Evolutionary conservation across 2,797 vertebrate genomes (phyloP).

Genomic region (Acanthornis magna): DNA sequence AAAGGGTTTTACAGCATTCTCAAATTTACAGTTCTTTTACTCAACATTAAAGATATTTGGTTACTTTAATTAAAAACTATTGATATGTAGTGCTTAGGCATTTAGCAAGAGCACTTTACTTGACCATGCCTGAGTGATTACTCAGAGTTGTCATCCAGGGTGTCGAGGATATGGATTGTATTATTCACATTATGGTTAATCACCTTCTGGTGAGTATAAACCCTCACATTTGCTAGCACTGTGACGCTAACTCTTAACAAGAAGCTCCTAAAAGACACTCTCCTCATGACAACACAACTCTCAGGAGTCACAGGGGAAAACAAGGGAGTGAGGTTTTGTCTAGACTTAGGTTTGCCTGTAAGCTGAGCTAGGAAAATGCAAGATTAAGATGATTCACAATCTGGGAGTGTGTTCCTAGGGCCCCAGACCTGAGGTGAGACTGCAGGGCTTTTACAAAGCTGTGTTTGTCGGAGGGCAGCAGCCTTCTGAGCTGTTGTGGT

Average conservation of each 20-base stretch:
- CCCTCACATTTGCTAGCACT: background rate
- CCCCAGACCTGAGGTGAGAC: background rate
- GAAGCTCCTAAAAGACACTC: background rate
- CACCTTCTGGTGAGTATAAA: slow-evolving; percentile 8
- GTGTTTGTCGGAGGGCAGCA: background rate
- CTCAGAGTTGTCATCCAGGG: background rate
- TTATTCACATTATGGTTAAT: slow-evolving; percentile 28
- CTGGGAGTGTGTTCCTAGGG: accelerated
- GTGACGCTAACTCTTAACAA: background rate
- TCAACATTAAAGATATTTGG: slow-evolving; percentile 41
- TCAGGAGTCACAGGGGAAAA: background rate
- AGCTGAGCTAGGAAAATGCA: background rate
- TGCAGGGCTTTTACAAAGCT: background rate
- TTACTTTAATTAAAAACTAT: slow-evolving; percentile 38
- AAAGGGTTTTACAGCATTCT: background rate
- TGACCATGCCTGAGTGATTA: background rate
- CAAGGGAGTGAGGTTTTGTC: background rate
- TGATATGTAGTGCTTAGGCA: background rate
- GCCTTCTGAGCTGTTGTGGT: background rate
- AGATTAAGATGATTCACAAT: background rate
- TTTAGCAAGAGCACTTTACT: slow-evolving; percentile 8
- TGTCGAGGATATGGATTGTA: slow-evolving; percentile 10
- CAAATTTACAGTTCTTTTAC: slow-evolving; percentile 3
- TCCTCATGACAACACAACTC: background rate
- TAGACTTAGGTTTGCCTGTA: background rate